Evolutionary conservation across 2,888 invertebrate genomes (phyloP).

Genomic region (Pammene aurita): DNA sequence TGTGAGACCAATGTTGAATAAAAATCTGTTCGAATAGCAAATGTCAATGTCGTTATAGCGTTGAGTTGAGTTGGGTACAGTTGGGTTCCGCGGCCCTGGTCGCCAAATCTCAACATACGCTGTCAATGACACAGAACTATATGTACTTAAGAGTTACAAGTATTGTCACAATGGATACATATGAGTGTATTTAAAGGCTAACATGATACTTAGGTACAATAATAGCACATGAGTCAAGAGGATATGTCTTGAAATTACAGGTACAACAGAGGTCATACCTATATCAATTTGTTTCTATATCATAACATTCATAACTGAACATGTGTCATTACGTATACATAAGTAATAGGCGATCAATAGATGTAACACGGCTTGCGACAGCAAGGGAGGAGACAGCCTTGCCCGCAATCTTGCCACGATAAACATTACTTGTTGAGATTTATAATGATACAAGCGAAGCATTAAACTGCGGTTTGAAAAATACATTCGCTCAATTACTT

Average conservation of each 20-base stretch:
- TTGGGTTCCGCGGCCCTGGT: no score
- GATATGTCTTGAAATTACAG: conserved; percentile 31
- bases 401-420: conserved; percentile 63
- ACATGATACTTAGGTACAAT: conserved; percentile 23
- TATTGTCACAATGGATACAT: conserved; percentile 14
- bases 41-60: no score
- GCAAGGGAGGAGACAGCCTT: conserved; percentile 66
- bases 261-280: conserved; percentile 38
- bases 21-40: no score
- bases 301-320: conserved; percentile 40
- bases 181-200: conserved; percentile 13
- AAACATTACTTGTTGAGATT: conserved; percentile 59
- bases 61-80: no score
- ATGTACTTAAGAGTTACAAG: not conserved
- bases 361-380: conserved; percentile 40
- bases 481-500: conserved; percentile 37
- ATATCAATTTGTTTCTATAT: conserved; percentile 38
- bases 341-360: conserved; percentile 40
- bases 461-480: conserved; percentile 40
- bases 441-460: conserved; percentile 54
- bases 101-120: no score
- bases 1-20: no score
- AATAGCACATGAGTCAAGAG: conserved; percentile 33
- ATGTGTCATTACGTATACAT: conserved; percentile 39
- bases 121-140: not conserved